phyloP scores from a whole-genome alignment of 1,140 invertebrate species.

The Microvelia longipes region DNA sequence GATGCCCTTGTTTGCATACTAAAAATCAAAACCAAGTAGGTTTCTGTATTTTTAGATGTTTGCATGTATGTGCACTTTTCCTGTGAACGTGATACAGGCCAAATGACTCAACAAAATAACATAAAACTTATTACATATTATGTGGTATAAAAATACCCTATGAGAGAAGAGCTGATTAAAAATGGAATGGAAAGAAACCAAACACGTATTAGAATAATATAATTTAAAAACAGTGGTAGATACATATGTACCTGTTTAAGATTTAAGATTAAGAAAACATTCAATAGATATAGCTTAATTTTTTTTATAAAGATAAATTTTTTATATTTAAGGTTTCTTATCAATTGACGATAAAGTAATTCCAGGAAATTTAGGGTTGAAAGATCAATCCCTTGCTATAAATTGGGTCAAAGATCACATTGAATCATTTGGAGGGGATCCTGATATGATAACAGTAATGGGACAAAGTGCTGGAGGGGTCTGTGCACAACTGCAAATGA shows the following conservation, averaged over 20 bases:
- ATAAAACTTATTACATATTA: too few relatives aligned
- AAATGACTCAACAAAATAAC: too few relatives aligned
- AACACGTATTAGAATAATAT: too few relatives aligned
- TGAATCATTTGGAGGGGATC: constrained; percentile 30
- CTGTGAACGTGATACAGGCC: too few relatives aligned
- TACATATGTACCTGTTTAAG: background rate
- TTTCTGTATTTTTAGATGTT: too few relatives aligned
- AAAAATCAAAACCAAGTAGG: too few relatives aligned
- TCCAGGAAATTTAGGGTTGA: constrained; percentile 29
- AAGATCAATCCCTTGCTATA: constrained; percentile 31
- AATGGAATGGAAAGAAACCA: too few relatives aligned
- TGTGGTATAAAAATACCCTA: too few relatives aligned
- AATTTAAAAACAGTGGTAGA: background rate
- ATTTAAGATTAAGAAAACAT: background rate
- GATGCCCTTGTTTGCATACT: too few relatives aligned
- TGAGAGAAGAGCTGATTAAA: too few relatives aligned
- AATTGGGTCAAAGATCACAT: constrained; percentile 33
- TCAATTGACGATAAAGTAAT: constrained; percentile 15
- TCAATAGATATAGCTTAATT: background rate
- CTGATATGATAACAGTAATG: constrained; percentile 30
- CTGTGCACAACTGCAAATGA: constrained; percentile 23
- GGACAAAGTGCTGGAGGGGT: constrained; percentile 31
- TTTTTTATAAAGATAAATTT: background rate
- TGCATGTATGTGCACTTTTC: too few relatives aligned
- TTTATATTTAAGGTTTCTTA: constrained; percentile 21